A percentile compares a stretch with the other conserved stretches of the same genome.
Conservation (phyloP, 2,888 invertebrate genomes). For the Enoplolaimus lenunculus region DNA sequence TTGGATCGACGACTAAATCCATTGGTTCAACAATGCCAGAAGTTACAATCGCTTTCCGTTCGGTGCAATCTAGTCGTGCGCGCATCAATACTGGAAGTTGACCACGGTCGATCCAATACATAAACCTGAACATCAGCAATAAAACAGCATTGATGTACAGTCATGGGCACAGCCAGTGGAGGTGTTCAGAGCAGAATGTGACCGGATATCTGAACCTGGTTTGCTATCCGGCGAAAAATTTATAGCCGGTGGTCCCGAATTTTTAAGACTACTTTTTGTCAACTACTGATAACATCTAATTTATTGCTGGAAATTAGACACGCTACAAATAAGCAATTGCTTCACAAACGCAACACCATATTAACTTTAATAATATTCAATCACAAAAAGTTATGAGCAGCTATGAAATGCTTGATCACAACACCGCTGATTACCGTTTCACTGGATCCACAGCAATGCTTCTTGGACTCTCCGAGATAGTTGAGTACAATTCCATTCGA, state of each 20-base stretch:
- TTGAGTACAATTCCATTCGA: constrained; percentile 74
- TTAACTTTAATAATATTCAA: too few relatives aligned
- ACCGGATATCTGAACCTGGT: too few relatives aligned
- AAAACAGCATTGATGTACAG: too few relatives aligned
- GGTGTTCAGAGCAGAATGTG: not conserved
- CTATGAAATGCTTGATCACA: too few relatives aligned
- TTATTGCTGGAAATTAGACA: too few relatives aligned
- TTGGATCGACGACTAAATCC: constrained; percentile 76
- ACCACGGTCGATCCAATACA: constrained; percentile 97
- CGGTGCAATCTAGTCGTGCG: constrained; percentile 69
- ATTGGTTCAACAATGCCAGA: constrained; percentile 78
- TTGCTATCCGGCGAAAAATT: not conserved
- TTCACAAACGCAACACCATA: too few relatives aligned
- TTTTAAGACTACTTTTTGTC: too few relatives aligned
- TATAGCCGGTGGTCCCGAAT: too few relatives aligned
- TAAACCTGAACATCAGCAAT: constrained; percentile 47
- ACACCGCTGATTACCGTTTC: too few relatives aligned
- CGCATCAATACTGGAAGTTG: constrained; percentile 65
- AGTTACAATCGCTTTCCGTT: constrained; percentile 69
- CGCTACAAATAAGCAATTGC: too few relatives aligned
- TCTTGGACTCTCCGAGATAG: constrained; percentile 76
- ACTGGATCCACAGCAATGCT: constrained; percentile 93
- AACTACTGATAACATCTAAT: too few relatives aligned
- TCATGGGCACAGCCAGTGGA: not conserved
- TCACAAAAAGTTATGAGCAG: too few relatives aligned